These are phyloP conservation scores for Hyalella azteca DNA, from an alignment of 2,888 invertebrate species.

Conservation along the genomic window DNA sequence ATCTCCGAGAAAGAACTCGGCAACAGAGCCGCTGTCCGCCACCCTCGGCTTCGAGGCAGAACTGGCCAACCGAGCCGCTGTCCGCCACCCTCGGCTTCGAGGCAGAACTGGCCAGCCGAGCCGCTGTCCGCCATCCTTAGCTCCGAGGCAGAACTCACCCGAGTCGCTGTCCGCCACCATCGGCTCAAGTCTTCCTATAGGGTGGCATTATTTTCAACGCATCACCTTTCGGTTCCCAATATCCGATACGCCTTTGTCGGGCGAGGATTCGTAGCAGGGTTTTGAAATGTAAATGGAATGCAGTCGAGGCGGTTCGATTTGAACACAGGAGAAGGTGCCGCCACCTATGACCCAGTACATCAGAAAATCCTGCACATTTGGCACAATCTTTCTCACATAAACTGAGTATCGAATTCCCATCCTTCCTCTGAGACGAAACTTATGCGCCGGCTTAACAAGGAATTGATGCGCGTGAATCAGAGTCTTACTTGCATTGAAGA, in stretches of 20 bases:
- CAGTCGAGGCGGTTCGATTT: not conserved
- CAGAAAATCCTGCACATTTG: not conserved
- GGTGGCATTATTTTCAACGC: not conserved
- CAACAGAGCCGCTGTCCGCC: no score
- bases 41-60: no score
- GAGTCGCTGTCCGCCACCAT: no score
- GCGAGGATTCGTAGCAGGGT: conserved; percentile 1
- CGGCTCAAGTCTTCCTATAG: no score
- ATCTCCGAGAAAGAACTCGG: no score
- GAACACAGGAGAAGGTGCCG: conserved; percentile 6
- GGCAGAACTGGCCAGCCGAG: no score
- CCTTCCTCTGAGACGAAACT: not conserved
- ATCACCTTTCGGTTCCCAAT: conserved; percentile 11
- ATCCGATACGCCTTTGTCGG: conserved; percentile 19
- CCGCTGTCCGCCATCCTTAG: no score
- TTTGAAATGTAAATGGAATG: conserved; percentile 28
- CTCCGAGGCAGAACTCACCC: no score
- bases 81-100: no score
- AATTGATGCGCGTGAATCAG: not conserved
- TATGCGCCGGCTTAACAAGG: not conserved
- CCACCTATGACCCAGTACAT: not conserved
- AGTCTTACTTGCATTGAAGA: not conserved
- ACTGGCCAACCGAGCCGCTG: no score
- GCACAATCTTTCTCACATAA: not conserved
- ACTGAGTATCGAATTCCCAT: conserved; percentile 6